Conservation (phyloP, 2,888 invertebrate genomes). For the Lottia gigantea region DNA sequence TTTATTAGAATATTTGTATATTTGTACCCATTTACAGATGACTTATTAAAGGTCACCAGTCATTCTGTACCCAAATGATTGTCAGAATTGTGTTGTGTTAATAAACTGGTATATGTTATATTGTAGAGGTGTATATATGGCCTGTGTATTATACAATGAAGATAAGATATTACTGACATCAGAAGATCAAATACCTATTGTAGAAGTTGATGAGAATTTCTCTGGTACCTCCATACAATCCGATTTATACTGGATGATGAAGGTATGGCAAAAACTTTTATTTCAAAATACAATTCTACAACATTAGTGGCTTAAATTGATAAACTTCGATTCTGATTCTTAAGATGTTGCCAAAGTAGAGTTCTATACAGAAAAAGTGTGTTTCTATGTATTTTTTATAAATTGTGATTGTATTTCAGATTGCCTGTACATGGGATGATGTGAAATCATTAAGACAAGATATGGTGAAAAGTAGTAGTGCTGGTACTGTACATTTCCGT, state of each 20-base stretch:
- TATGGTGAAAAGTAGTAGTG: slow-evolving; percentile 92
- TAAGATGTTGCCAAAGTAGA: too few species aligned
- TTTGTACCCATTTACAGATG: too few species aligned
- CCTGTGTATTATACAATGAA: slow-evolving; percentile 93
- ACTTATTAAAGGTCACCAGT: too few species aligned
- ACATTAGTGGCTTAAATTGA: not conserved
- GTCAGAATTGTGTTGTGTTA: not conserved
- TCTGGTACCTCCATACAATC: slow-evolving; percentile 84
- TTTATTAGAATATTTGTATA: too few species aligned
- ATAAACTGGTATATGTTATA: not conserved
- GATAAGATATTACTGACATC: slow-evolving; percentile 96
- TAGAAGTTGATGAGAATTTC: slow-evolving; percentile 96
- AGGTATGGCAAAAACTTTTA: slow-evolving; percentile 72
- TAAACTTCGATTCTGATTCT: too few species aligned
- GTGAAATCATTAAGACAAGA: slow-evolving; percentile 90
- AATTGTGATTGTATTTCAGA: slow-evolving; percentile 69
- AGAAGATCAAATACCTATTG: slow-evolving; percentile 95
- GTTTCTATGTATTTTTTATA: too few species aligned
- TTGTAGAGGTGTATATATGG: slow-evolving; percentile 90
- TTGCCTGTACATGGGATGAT: slow-evolving; percentile 97
- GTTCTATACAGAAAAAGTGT: too few species aligned
- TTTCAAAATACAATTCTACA: not conserved
- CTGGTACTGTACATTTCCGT: slow-evolving; percentile 88
- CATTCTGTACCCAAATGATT: too few species aligned
- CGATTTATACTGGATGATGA: slow-evolving; percentile 98